Conservation (phyloP, 2,113 vertebrate genomes). For the Oenanthe melanoleuca region DNA sequence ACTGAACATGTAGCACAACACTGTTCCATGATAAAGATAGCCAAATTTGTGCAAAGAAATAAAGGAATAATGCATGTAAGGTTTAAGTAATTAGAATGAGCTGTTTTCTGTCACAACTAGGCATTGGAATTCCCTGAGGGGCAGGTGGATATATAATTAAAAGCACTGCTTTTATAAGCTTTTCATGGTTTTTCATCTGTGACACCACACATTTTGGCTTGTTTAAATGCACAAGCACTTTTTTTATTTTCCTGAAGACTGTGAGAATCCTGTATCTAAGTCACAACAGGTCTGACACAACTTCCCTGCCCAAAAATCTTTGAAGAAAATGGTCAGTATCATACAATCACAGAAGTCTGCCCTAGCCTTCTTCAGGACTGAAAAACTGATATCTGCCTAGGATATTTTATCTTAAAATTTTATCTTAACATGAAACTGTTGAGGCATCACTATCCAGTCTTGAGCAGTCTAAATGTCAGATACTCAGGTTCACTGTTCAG, state of each 20-base stretch:
- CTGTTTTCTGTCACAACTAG: neutral
- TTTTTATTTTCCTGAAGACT: neutral
- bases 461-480: neutral
- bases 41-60: neutral
- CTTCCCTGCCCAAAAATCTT: neutral
- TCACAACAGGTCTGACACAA: neutral
- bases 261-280: neutral
- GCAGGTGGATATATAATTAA: neutral
- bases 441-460: neutral
- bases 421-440: neutral
- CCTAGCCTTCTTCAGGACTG: neutral
- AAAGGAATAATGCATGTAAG: neutral
- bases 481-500: neutral
- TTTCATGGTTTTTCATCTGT: neutral
- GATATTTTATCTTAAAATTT: neutral
- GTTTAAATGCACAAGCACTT: neutral
- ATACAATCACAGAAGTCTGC: neutral
- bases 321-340: neutral
- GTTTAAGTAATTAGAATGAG: neutral
- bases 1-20: neutral
- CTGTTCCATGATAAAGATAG: neutral
- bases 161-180: neutral
- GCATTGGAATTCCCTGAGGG: neutral
- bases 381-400: neutral
- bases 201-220: neutral